These are phyloP conservation scores for Alces alces DNA, from an alignment of 2,113 vertebrate species.

Conservation along the genomic window DNA sequence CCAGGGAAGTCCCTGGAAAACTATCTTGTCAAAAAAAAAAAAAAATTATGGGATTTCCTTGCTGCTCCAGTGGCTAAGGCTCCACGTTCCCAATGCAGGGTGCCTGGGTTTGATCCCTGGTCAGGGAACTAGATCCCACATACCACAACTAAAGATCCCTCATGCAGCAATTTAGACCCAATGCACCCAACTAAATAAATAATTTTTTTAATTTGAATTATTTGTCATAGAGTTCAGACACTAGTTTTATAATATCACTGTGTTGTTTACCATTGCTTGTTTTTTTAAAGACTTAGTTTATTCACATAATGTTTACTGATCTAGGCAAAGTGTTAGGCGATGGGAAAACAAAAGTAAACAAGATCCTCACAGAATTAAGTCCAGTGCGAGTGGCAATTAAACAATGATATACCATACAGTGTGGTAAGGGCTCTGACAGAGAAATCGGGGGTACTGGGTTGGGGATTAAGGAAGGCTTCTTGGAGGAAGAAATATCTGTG, in stretches of 20 bases:
- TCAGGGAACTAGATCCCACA: background rate
- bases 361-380: background rate
- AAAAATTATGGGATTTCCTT: background rate
- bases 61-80: background rate
- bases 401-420: background rate
- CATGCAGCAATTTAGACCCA: background rate
- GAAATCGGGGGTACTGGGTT: background rate
- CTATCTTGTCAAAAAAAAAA: background rate
- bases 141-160: background rate
- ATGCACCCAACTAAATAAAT: background rate
- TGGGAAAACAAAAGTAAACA: slow-evolving; percentile 4
- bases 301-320: slow-evolving; percentile 3
- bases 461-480: background rate
- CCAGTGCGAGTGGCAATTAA: background rate
- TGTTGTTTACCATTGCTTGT: background rate
- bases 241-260: background rate
- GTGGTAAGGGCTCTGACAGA: background rate
- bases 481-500: background rate
- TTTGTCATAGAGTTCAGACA: background rate
- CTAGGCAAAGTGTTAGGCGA: background rate
- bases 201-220: background rate
- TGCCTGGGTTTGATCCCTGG: background rate
- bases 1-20: background rate
- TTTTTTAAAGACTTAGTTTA: background rate
- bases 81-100: background rate